Evolutionary conservation across 1,140 invertebrate species (phyloP).

Genomic region (Pissodes strobi): DNA sequence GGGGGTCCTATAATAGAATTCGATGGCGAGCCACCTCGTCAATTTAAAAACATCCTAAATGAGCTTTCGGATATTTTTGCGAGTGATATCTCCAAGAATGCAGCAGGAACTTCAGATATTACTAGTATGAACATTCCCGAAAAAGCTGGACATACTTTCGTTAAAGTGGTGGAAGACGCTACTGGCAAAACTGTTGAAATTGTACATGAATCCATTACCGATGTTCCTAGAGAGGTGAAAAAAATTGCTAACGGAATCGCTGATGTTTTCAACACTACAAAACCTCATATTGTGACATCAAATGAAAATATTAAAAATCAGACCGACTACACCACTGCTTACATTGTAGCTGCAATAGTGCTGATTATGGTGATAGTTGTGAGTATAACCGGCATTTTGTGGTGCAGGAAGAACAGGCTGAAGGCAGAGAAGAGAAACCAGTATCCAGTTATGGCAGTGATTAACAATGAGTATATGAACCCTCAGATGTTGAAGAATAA

Average conservation of each 20-base stretch:
- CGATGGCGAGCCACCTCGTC: too few species aligned
- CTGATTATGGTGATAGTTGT: conserved; percentile 1
- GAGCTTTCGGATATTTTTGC: neutral
- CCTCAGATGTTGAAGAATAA: conserved; percentile 2
- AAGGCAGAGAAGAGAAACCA: conserved; percentile 15
- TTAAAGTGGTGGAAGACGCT: neutral
- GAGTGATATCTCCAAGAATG: neutral
- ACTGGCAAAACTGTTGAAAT: neutral
- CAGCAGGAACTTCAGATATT: neutral
- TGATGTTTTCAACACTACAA: too few species aligned
- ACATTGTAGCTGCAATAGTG: conserved; percentile 1
- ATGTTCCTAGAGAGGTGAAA: neutral
- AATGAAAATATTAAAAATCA: neutral
- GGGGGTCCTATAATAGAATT: too few species aligned
- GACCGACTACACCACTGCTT: neutral
- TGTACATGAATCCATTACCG: neutral
- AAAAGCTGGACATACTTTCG: neutral
- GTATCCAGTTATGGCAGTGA: conserved; percentile 15
- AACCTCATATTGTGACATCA: too few species aligned
- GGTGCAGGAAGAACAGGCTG: conserved; percentile 16
- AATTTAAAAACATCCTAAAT: neutral
- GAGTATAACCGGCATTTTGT: conserved; percentile 8
- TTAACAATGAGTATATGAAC: conserved; percentile 10
- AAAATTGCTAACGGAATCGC: neutral
- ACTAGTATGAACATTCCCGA: neutral